Conservation (phyloP, 2,888 invertebrate species). For the Sminthurinus aureus region DNA sequence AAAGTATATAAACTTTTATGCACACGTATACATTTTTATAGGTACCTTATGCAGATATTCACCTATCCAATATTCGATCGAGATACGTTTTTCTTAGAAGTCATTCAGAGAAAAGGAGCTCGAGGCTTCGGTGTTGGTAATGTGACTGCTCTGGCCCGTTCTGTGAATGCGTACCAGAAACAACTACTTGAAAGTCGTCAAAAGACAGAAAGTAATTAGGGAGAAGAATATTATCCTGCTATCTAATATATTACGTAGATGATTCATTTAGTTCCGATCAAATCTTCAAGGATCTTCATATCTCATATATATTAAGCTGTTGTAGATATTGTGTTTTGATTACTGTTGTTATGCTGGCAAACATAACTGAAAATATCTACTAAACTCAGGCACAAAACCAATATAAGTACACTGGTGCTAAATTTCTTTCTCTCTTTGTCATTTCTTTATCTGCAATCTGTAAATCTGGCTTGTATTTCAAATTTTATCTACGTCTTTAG, state of each 20-base stretch:
- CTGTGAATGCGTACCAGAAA: conserved; percentile 61
- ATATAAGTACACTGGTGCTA: not conserved
- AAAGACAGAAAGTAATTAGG: conserved; percentile 8
- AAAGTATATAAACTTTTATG: not conserved
- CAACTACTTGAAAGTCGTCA: not conserved
- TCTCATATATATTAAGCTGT: no score
- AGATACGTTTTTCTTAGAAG: conserved; percentile 66
- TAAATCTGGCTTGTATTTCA: not conserved
- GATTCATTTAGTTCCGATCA: not conserved
- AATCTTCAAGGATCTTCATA: no score
- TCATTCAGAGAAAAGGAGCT: conserved; percentile 65
- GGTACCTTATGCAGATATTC: conserved; percentile 66
- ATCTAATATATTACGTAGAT: not conserved
- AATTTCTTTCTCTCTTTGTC: not conserved
- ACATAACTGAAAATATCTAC: no score
- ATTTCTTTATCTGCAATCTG: not conserved
- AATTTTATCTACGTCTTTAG: not conserved
- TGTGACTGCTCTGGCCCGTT: conserved; percentile 64
- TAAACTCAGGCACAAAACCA: no score
- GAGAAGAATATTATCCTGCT: no score
- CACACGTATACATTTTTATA: conserved; percentile 3
- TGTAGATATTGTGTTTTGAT: no score
- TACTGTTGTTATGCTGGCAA: no score
- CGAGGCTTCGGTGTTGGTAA: conserved; percentile 66
- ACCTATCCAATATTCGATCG: conserved; percentile 64